Evolutionary conservation across 2,113 vertebrate genomes (phyloP).

Genomic region (Heteronetta atricapilla): DNA sequence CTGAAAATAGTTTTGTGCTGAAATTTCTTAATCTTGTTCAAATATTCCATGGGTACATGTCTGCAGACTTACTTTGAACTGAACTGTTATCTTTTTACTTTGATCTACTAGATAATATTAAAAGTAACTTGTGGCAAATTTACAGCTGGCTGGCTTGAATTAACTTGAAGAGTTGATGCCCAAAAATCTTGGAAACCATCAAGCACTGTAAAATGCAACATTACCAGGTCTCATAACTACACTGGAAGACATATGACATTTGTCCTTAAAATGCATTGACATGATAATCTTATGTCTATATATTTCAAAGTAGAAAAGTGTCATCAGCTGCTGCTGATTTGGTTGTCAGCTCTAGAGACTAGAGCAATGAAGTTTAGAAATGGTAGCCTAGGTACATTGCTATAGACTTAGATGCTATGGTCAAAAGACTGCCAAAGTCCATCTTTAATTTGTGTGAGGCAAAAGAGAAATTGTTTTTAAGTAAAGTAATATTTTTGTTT

Average conservation of each 20-base stretch:
- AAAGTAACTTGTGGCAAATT: neutral
- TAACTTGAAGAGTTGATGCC: neutral
- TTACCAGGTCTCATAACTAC: neutral
- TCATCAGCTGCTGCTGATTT: neutral
- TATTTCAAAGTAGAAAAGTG: neutral
- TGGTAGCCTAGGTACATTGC: neutral
- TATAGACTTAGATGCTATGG: neutral
- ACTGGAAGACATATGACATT: neutral
- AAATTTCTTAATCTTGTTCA: neutral
- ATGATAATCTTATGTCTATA: neutral
- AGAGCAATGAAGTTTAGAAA: neutral
- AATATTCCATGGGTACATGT: neutral
- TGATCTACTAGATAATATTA: neutral
- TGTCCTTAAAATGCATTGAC: neutral
- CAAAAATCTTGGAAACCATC: neutral
- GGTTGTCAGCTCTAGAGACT: neutral
- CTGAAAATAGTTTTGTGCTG: neutral
- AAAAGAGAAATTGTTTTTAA: neutral
- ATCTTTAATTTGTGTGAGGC: neutral
- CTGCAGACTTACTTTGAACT: neutral
- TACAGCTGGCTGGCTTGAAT: neutral
- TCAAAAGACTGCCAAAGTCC: neutral
- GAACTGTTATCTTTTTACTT: neutral
- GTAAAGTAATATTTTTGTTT: slow-evolving; percentile 12
- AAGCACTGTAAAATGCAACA: neutral